A percentile compares a stretch with the other conserved stretches of the same genome.
Evolutionary conservation across 2,797 vertebrate species (phyloP).

Genomic region (Cyclopterus lumpus): DNA sequence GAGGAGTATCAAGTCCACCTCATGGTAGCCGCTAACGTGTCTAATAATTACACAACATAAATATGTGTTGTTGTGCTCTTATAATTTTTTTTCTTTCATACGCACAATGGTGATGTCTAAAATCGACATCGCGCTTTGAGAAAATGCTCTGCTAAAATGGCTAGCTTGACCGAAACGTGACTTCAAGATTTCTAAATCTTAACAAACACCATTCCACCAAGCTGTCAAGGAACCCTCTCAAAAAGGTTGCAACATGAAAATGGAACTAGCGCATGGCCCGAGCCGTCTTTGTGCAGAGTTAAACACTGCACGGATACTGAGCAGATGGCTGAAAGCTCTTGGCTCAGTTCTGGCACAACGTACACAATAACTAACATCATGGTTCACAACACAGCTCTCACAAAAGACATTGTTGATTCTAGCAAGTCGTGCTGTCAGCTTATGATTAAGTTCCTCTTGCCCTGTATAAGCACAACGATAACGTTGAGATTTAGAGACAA

Average conservation of each 20-base stretch:
- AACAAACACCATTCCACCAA: background rate
- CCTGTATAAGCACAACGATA: constrained; percentile 48
- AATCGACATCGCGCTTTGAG: background rate
- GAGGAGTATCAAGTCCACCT: background rate
- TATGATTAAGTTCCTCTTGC: background rate
- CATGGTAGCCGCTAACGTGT: background rate
- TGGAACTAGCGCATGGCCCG: background rate
- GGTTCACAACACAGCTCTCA: constrained; percentile 6
- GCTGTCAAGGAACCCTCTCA: background rate
- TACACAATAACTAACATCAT: constrained; percentile 15
- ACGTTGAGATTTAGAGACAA: constrained; percentile 32
- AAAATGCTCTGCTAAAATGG: background rate
- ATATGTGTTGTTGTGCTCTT: background rate
- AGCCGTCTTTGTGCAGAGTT: background rate
- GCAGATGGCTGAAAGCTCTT: constrained; percentile 42
- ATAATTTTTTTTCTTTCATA: too few relatives aligned
- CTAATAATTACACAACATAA: background rate
- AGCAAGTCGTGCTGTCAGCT: constrained; percentile 8
- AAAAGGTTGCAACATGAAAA: background rate
- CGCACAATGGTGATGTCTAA: background rate
- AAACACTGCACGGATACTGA: constrained; percentile 21
- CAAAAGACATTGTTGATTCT: constrained; percentile 20
- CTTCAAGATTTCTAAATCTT: background rate
- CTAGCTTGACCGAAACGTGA: background rate
- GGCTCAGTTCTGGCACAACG: constrained; percentile 12